These are phyloP conservation scores for Diaphora mendica DNA, from an alignment of 2,888 invertebrate genomes.

Conservation along the genomic window DNA sequence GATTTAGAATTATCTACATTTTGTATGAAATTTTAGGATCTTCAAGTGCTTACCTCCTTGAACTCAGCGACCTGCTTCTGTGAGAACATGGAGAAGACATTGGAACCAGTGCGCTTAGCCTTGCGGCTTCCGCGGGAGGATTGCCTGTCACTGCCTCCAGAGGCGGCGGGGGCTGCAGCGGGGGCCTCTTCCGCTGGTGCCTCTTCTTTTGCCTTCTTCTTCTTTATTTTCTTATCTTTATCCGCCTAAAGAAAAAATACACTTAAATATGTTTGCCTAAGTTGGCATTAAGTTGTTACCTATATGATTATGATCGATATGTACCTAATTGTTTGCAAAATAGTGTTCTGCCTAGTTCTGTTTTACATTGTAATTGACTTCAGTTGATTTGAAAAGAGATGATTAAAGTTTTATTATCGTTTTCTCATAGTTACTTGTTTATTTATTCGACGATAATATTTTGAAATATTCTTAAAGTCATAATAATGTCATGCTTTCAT, in stretches of 20 bases:
- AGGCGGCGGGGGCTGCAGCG: constrained; percentile 87
- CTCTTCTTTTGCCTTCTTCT: constrained; percentile 91
- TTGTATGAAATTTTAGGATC: constrained; percentile 1
- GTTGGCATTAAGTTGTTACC: not conserved
- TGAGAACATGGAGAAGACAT: constrained; percentile 98
- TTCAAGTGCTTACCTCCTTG: constrained; percentile 90
- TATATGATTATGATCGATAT: not conserved
- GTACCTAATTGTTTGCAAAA: not conserved
- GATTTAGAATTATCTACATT: not conserved
- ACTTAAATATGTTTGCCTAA: too few relatives aligned
- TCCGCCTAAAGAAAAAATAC: constrained; percentile 89
- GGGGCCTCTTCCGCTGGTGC: constrained; percentile 89
- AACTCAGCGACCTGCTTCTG: constrained; percentile 98
- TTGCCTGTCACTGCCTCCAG: constrained; percentile 88
- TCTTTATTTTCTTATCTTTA: constrained; percentile 97
- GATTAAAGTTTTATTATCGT: not conserved
- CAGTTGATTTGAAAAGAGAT: not conserved
- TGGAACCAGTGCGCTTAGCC: constrained; percentile 96
- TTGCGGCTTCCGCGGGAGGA: constrained; percentile 93
- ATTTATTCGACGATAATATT: not conserved
- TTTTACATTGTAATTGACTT: not conserved
- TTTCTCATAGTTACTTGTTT: not conserved
- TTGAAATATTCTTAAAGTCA: not conserved
- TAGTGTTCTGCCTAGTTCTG: not conserved
- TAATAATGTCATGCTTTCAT: constrained; percentile 53